Conservation (phyloP, 2,113 vertebrate genomes). For the Crocuta crocuta region DNA sequence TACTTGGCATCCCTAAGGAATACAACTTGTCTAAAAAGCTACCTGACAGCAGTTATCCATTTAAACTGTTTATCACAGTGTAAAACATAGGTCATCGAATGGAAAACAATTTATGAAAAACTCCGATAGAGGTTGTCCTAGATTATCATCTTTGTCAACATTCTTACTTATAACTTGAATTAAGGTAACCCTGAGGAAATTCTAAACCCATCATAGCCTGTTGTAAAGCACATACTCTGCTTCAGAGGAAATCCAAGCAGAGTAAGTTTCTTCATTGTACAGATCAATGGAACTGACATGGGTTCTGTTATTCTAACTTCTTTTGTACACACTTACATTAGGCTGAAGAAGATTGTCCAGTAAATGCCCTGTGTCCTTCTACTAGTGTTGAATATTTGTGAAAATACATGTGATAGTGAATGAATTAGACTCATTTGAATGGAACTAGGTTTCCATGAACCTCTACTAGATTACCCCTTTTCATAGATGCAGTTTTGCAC, state of each 20-base stretch:
- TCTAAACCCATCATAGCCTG: neutral
- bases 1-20: neutral
- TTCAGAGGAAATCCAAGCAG: conserved; percentile 1
- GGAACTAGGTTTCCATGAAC: conserved; percentile 12
- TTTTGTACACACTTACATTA: neutral
- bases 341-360: neutral
- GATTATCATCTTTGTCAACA: neutral
- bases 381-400: neutral
- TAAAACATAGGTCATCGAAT: neutral
- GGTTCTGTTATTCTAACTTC: neutral
- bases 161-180: conserved; percentile 1
- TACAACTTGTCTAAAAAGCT: neutral
- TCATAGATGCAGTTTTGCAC: neutral
- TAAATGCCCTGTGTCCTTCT: neutral
- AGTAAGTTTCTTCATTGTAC: neutral
- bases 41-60: neutral
- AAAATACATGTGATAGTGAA: neutral
- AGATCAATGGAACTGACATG: neutral
- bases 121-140: neutral
- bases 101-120: neutral
- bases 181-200: neutral
- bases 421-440: neutral
- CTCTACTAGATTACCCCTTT: neutral
- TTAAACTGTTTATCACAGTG: neutral
- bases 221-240: neutral